phyloP scores from a whole-genome alignment of 1,140 invertebrate genomes.

The Xylocopa sonorina region DNA sequence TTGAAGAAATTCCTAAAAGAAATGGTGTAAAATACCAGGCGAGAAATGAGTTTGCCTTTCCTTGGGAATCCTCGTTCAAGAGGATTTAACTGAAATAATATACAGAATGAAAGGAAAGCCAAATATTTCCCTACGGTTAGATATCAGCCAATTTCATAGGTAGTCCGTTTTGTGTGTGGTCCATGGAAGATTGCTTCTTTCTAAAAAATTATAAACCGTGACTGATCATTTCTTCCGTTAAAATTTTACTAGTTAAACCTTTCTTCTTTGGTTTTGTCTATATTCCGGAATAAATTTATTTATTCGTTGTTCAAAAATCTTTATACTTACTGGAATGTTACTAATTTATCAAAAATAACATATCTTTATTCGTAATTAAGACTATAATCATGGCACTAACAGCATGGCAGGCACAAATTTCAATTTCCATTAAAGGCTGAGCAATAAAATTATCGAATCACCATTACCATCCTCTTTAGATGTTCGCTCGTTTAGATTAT shows the following conservation, averaged over 20 bases:
- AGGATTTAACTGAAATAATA: slow-evolving; percentile 67
- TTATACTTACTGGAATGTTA: neutral
- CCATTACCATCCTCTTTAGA: too few species aligned
- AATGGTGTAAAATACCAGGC: neutral
- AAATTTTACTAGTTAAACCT: neutral
- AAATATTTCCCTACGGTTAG: slow-evolving; percentile 67
- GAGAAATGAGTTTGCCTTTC: slow-evolving; percentile 63
- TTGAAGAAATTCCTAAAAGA: neutral
- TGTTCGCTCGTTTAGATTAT: neutral
- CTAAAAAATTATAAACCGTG: slow-evolving; percentile 67
- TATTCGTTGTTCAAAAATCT: neutral
- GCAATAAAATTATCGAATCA: neutral
- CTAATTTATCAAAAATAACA: too few species aligned
- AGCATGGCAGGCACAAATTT: neutral
- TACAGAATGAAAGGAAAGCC: slow-evolving; percentile 62
- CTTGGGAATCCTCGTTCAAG: slow-evolving; percentile 39
- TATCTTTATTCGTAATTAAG: too few species aligned
- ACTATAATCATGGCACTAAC: too few species aligned
- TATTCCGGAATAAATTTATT: neutral
- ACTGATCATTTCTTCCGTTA: slow-evolving; percentile 61
- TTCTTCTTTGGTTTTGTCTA: slow-evolving; percentile 2
- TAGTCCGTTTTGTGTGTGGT: slow-evolving; percentile 60
- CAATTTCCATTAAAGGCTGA: slow-evolving; percentile 4
- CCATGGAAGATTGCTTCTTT: slow-evolving; percentile 10
- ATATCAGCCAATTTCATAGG: slow-evolving; percentile 70